Conservation (phyloP, 2,113 vertebrate genomes). For the Speoplatyrhinus poulsoni region DNA sequence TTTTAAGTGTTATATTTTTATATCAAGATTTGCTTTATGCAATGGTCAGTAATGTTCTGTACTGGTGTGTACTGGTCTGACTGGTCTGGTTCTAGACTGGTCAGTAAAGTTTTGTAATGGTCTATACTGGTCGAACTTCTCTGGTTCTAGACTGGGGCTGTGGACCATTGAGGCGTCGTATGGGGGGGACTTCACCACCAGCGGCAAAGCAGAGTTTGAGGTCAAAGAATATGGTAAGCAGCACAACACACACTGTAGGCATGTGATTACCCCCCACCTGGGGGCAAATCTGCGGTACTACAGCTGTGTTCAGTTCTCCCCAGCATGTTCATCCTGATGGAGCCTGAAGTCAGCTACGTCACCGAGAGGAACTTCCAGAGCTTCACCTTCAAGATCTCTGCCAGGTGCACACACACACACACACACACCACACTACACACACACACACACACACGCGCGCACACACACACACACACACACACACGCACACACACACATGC, state of each 20-base stretch:
- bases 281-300: neutral
- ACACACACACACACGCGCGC: neutral
- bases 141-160: constrained; percentile 65
- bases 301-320: constrained; percentile 65
- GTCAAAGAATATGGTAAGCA: constrained; percentile 91
- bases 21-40: no score
- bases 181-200: constrained; percentile 81
- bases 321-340: constrained; percentile 66
- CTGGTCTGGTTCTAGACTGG: neutral
- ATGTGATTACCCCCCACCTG: neutral
- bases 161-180: constrained; percentile 90
- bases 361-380: constrained; percentile 44
- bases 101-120: no score
- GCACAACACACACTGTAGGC: neutral
- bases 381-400: constrained; percentile 68
- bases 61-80: neutral
- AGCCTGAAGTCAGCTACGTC: constrained; percentile 64
- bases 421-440: neutral
- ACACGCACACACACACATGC: neutral
- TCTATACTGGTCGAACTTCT: neutral
- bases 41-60: no score
- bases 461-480: neutral
- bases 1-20: neutral
- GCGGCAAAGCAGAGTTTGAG: constrained; percentile 81
- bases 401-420: constrained; percentile 55